Conservation (phyloP, 2,797 vertebrate genomes). For the Semotilus atromaculatus region DNA sequence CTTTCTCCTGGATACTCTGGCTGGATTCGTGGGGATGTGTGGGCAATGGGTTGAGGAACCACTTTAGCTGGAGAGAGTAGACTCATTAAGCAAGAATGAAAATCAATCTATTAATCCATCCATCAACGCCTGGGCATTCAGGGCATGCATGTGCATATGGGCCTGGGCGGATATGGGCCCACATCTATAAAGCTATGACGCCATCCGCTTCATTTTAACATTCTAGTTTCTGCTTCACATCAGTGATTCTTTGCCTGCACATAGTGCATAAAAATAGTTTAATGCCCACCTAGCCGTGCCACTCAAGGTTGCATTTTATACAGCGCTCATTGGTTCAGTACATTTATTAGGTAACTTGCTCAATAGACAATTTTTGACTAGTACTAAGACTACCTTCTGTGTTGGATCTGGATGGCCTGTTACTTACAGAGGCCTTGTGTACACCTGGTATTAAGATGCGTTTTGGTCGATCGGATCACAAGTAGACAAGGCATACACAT, state of each 20-base stretch:
- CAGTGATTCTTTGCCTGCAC: too few relatives aligned
- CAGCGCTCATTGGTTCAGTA: not conserved
- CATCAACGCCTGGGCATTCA: not conserved
- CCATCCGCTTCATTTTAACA: too few relatives aligned
- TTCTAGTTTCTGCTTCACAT: too few relatives aligned
- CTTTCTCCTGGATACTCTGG: constrained; percentile 91
- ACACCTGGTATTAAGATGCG: too few relatives aligned
- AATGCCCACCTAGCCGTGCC: too few relatives aligned
- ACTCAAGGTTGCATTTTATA: not conserved
- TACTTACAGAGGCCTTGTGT: not conserved
- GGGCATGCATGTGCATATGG: not conserved
- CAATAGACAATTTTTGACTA: not conserved
- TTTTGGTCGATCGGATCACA: too few relatives aligned
- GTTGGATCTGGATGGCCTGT: not conserved
- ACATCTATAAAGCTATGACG: too few relatives aligned
- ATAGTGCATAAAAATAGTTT: too few relatives aligned
- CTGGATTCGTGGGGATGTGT: constrained; percentile 94
- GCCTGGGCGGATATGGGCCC: not conserved
- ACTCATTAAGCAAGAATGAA: not conserved
- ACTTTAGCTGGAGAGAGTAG: constrained; percentile 87
- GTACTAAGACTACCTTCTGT: not conserved
- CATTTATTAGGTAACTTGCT: not conserved
- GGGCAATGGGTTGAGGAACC: constrained; percentile 96
- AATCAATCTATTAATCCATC: not conserved
- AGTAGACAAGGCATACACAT: too few relatives aligned